phyloP scores from a whole-genome alignment of 2,888 invertebrate species.

The Callosobruchus maculatus region DNA sequence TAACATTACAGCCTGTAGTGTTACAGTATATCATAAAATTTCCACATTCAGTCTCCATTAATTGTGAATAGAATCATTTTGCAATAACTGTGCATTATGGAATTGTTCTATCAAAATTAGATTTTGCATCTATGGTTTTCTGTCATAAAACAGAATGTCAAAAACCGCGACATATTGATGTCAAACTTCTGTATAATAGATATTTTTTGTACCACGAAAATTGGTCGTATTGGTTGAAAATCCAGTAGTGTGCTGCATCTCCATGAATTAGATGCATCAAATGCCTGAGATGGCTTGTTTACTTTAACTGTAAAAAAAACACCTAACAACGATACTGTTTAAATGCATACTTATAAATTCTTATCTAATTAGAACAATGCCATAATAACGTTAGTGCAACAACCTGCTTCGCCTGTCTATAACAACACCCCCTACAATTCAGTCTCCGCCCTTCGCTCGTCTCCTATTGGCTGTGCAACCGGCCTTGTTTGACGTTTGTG shows the following conservation, averaged over 20 bases:
- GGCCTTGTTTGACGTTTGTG: conserved; percentile 43
- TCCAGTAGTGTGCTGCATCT: too few species aligned
- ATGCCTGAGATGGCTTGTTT: too few species aligned
- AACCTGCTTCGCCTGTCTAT: not conserved
- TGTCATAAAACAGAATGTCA: too few species aligned
- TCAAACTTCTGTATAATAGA: too few species aligned
- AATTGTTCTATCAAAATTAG: not conserved
- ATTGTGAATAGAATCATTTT: not conserved
- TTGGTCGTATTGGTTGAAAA: too few species aligned
- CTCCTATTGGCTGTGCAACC: conserved; percentile 44
- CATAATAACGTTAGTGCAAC: not conserved
- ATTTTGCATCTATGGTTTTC: not conserved
- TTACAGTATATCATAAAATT: not conserved
- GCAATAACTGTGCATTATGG: not conserved
- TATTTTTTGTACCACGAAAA: too few species aligned
- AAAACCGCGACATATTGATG: too few species aligned
- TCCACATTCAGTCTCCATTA: not conserved
- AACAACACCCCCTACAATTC: not conserved
- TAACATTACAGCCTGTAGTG: not conserved
- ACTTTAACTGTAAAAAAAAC: too few species aligned
- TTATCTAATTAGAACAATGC: not conserved
- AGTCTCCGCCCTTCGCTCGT: not conserved
- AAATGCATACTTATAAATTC: not conserved
- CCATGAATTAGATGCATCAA: too few species aligned
- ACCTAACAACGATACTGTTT: too few species aligned